Percentiles rank a stretch among this genome's conserved stretches.
Conservation (phyloP, 2,888 invertebrate species). For the Catocala sponsa region DNA sequence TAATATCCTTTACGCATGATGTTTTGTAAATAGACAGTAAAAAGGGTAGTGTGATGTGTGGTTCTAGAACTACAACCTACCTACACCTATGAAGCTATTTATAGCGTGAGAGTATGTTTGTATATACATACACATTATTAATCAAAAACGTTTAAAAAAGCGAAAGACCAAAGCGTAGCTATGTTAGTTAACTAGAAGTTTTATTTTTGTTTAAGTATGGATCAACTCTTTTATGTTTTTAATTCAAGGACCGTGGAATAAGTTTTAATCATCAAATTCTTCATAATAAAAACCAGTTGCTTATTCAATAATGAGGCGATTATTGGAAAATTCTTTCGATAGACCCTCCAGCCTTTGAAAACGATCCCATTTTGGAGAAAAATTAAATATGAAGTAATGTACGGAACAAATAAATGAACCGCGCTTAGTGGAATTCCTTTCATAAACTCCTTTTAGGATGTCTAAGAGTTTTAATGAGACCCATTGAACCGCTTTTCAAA, state of each 20-base stretch:
- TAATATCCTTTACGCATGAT: too few species aligned
- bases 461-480: slow-evolving; percentile 80
- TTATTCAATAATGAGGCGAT: slow-evolving; percentile 74
- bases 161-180: too few species aligned
- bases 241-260: slow-evolving; percentile 43
- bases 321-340: slow-evolving; percentile 75
- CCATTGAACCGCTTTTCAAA: slow-evolving; percentile 77
- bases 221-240: slow-evolving; percentile 34
- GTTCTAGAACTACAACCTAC: too few species aligned
- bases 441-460: slow-evolving; percentile 69
- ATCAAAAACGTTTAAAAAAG: too few species aligned
- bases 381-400: slow-evolving; percentile 76
- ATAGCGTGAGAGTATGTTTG: too few species aligned
- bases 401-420: slow-evolving; percentile 76
- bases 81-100: too few species aligned
- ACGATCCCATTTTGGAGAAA: slow-evolving; percentile 46
- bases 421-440: slow-evolving; percentile 66
- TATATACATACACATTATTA: too few species aligned
- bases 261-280: slow-evolving; percentile 72
- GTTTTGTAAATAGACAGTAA: too few species aligned
- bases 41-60: too few species aligned
- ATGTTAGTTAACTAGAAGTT: neutral
- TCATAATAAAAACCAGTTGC: slow-evolving; percentile 68
- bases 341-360: slow-evolving; percentile 57
- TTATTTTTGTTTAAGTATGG: slow-evolving; percentile 23